Evolutionary conservation across 1,140 invertebrate species (phyloP).

Genomic region (Helicoverpa armigera): DNA sequence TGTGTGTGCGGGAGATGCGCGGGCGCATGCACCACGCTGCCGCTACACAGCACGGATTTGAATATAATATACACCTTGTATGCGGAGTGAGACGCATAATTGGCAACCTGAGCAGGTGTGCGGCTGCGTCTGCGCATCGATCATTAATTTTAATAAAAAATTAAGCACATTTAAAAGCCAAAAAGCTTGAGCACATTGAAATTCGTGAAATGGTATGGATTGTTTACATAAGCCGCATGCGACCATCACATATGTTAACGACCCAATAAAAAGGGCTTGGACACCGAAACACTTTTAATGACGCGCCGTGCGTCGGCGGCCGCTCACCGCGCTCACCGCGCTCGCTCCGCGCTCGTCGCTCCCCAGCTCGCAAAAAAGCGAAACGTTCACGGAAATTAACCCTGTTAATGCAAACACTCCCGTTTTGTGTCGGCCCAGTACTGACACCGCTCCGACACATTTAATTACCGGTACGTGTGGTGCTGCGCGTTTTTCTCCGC

Average conservation of each 20-base stretch:
- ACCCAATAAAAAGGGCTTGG: conserved; percentile 18
- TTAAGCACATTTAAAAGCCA: conserved; percentile 1
- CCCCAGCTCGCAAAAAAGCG: conserved; percentile 3
- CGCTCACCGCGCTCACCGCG: not conserved
- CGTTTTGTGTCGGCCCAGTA: conserved; percentile 16
- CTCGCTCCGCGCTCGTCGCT: not conserved
- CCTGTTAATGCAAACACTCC: conserved; percentile 40
- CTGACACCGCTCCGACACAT: conserved; percentile 29
- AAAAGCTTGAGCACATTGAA: not conserved
- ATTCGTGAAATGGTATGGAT: conserved; percentile 18
- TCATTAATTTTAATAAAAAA: conserved; percentile 28
- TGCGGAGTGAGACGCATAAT: not conserved
- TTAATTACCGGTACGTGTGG: conserved; percentile 27
- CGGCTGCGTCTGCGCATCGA: not conserved
- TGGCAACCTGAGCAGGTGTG: conserved; percentile 5
- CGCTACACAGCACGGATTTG: not conserved
- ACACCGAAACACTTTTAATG: conserved; percentile 32
- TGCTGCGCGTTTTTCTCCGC: conserved; percentile 11
- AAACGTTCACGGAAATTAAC: conserved; percentile 40
- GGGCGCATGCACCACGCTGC: too few relatives aligned
- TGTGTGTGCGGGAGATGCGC: not conserved
- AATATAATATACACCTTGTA: not conserved
- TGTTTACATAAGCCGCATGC: conserved; percentile 29
- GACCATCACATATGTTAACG: conserved; percentile 36
- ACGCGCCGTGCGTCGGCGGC: not conserved